Conservation (phyloP, 2,113 vertebrate genomes). For the Narcine bancroftii region DNA sequence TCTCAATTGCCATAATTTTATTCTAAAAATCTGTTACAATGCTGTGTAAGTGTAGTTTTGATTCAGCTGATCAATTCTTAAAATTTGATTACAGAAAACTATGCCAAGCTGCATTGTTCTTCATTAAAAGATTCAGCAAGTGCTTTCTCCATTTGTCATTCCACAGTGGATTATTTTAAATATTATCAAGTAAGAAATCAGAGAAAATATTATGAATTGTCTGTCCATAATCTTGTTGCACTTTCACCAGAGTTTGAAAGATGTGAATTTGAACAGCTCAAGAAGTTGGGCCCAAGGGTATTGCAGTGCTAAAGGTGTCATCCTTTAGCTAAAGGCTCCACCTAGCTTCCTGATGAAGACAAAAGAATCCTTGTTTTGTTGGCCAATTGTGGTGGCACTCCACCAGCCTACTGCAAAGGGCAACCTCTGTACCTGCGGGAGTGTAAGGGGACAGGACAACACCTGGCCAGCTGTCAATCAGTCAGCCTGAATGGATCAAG, state of each 20-base stretch:
- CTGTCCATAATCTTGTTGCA: neutral
- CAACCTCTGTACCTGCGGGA: too few relatives aligned
- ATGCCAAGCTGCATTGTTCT: slow-evolving; percentile 56
- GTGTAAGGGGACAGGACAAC: too few relatives aligned
- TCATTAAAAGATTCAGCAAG: slow-evolving; percentile 54
- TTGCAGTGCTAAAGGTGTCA: neutral
- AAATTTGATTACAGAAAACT: slow-evolving; percentile 54
- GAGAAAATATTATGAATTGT: neutral
- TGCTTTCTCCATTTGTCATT: slow-evolving; percentile 62
- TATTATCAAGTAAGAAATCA: slow-evolving; percentile 50
- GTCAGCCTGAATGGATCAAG: too few relatives aligned
- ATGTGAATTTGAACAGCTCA: neutral
- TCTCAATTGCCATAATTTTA: neutral
- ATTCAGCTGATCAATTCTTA: neutral
- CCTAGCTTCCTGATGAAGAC: neutral
- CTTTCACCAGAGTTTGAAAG: neutral
- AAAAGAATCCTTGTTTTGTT: neutral
- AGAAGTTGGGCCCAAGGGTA: neutral
- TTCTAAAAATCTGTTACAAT: neutral
- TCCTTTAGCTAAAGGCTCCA: too few relatives aligned
- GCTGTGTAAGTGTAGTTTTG: neutral
- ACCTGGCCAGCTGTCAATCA: too few relatives aligned
- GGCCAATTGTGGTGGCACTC: too few relatives aligned
- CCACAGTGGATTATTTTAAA: slow-evolving; percentile 50
- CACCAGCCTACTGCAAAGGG: too few relatives aligned